Conservation (phyloP, 2,888 invertebrate genomes). For the Patella ulyssiponensis region DNA sequence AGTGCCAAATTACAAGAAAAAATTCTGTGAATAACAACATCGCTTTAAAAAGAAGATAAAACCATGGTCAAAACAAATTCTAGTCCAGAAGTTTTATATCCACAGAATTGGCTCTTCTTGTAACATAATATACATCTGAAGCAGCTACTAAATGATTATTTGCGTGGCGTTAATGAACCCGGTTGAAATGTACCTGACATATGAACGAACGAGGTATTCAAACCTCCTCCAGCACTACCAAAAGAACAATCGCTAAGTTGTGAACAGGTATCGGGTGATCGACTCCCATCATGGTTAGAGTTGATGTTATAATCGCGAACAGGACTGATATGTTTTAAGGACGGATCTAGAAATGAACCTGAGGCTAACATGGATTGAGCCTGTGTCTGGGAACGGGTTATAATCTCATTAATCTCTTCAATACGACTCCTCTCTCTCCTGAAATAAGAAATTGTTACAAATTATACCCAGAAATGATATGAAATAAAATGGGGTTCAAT, state of each 20-base stretch:
- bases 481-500: not conserved
- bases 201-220: constrained; percentile 37
- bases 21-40: too few species aligned
- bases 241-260: constrained; percentile 36
- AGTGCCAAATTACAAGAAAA: too few species aligned
- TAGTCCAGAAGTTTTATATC: too few species aligned
- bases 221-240: constrained; percentile 18
- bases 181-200: constrained; percentile 24
- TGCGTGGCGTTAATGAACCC: not conserved
- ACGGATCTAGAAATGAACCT: constrained; percentile 41
- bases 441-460: constrained; percentile 19
- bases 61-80: too few species aligned
- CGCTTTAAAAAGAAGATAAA: too few species aligned
- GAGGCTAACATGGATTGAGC: constrained; percentile 65
- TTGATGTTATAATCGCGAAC: constrained; percentile 35
- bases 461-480: not conserved
- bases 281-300: constrained; percentile 21
- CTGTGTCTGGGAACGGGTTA: constrained; percentile 64
- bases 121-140: too few species aligned
- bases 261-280: constrained; percentile 40
- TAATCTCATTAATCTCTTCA: constrained; percentile 69
- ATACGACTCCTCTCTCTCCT: constrained; percentile 62
- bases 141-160: not conserved
- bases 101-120: too few species aligned
- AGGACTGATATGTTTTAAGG: constrained; percentile 33